Conservation (phyloP, 64 coral and sea anemone species). For the Pocillopora damicornis region DNA sequence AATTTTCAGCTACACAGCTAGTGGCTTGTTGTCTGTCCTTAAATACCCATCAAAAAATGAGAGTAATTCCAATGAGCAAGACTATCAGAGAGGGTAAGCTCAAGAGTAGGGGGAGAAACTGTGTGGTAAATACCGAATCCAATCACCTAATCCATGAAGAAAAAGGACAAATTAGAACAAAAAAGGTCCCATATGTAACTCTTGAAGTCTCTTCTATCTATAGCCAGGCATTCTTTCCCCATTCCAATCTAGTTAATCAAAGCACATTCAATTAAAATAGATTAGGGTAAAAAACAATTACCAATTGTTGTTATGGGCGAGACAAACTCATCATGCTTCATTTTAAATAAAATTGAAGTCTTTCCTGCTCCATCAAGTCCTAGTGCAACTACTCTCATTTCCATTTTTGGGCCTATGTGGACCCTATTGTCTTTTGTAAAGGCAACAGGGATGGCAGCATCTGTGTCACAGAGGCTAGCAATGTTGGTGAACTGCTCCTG, state of each 20-base stretch:
- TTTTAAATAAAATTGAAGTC: constrained; percentile 98
- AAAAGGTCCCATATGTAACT: too few relatives aligned
- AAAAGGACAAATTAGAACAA: too few relatives aligned
- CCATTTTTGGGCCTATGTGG: constrained; percentile 98
- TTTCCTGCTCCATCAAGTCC: constrained; percentile 98
- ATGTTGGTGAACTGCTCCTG: constrained; percentile 95
- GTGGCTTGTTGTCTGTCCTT: too few relatives aligned
- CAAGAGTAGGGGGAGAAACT: too few relatives aligned
- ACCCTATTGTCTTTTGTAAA: constrained; percentile 99
- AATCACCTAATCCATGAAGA: too few relatives aligned
- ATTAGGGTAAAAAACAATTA: constrained; percentile 10
- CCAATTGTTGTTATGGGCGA: constrained; percentile 96
- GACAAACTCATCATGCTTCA: constrained; percentile 98
- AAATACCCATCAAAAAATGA: too few relatives aligned
- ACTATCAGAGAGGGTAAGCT: too few relatives aligned
- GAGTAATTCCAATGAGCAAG: too few relatives aligned
- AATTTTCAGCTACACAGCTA: too few relatives aligned
- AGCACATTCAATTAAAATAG: neutral
- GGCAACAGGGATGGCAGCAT: constrained; percentile 91
- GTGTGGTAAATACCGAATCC: too few relatives aligned
- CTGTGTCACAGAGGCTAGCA: constrained; percentile 80
- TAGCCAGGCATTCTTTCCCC: too few relatives aligned
- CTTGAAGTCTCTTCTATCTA: too few relatives aligned
- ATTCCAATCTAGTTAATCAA: neutral
- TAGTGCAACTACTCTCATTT: constrained; percentile 93